Base-by-base conservation (phyloP, 2,888 invertebrate species). In the Dorcus hopei region DNA sequence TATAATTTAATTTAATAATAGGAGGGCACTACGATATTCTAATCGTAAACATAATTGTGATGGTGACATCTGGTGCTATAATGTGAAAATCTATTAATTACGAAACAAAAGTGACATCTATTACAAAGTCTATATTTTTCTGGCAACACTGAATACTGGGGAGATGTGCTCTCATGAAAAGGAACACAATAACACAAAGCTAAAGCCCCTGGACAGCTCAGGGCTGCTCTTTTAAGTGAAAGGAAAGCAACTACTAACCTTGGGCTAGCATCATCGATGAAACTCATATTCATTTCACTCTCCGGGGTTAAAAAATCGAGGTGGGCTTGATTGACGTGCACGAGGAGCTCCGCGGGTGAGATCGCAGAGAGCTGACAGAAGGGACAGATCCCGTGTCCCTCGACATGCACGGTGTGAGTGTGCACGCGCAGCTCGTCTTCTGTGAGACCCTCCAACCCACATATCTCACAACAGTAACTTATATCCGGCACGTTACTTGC, bases 321-420 rank as follows among this genome's bases (percentile, higher is more conserved):
- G 78, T 93, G 93, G n/a, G 88, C 90, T 66, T 87, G 86, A 75
- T 92, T 91, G 1, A 93, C 92, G 73, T 93, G 93, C 2, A 88
- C 80, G 62, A 90, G 80, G 69, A 93, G 85, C 70, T 91, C 90
- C 4, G 87, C 85, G 16, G 89, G 87, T 9, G 88, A 87, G 47
- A 88, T 86, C 61, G 86, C 85, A 11, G 86, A 85, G 63, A 90
- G 83, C 74, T 90, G 90, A 76, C 93, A 93, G 74, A 93, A 91
- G 0, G 93, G 93, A 72, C 93, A 93, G 51, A 88, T 87, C 8
- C 88, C 87, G 62, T 87, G 85, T 0, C 90, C 90, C 61, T 90
- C 89, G 8, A 93, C 86, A 74, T 93, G 93, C 66, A 87, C 88
- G 48, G 88, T 83, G 55, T 89, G 82, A 60, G 91, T 91, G 76